Conservation (phyloP, 1,140 invertebrate genomes). For the Acromyrmex charruanus region DNA sequence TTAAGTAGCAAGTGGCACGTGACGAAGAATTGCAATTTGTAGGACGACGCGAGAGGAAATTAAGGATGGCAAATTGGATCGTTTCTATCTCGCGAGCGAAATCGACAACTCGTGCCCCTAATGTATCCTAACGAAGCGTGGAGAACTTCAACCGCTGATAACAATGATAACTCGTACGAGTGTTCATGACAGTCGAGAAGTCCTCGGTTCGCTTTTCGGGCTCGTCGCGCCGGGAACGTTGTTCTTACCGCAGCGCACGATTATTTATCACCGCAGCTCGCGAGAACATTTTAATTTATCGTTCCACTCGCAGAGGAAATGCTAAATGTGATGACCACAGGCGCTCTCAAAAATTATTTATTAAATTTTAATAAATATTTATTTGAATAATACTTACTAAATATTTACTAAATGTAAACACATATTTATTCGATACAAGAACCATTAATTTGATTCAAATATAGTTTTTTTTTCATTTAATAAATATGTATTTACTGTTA, state of each 20-base stretch:
- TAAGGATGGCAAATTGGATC: conserved; percentile 4
- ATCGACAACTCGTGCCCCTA: neutral
- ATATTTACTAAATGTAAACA: too few relatives aligned
- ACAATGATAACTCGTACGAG: conserved; percentile 42
- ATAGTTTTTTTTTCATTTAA: too few relatives aligned
- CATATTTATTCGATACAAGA: too few relatives aligned
- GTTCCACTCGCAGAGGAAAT: conserved; percentile 4
- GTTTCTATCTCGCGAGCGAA: neutral
- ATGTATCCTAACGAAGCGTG: neutral
- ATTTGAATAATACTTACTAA: too few relatives aligned
- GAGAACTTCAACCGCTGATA: conserved; percentile 35
- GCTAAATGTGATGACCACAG: neutral
- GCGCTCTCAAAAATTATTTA: neutral
- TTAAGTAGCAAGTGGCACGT: conserved; percentile 1
- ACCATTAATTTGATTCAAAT: too few relatives aligned
- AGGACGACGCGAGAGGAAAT: conserved; percentile 8
- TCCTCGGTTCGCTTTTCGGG: neutral
- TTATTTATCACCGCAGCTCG: conserved; percentile 47
- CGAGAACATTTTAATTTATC: conserved; percentile 51
- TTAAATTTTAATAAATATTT: too few relatives aligned
- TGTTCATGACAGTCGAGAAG: conserved; percentile 38
- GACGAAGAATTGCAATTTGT: conserved; percentile 21
- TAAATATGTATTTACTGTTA: too few relatives aligned
- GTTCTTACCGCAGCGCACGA: conserved; percentile 44
- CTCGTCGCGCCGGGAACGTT: neutral